phyloP scores from a whole-genome alignment of 2,797 vertebrate species.

The Vipera latastei region DNA sequence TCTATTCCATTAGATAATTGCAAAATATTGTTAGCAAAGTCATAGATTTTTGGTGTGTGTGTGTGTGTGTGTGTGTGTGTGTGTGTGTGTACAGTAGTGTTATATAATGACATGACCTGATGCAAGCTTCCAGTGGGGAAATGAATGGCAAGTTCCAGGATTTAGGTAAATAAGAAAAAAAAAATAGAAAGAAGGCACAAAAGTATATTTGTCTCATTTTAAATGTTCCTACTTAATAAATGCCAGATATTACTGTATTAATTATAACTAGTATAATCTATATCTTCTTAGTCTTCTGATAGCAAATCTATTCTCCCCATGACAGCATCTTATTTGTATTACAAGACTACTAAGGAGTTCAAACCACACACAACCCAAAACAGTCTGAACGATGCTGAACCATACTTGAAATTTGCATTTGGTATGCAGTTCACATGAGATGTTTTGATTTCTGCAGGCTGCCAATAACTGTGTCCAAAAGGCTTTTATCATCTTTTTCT shows the following conservation, averaged over 20 bases:
- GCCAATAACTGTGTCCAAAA: constrained; percentile 63
- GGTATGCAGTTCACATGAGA: constrained; percentile 57
- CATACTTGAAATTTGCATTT: constrained; percentile 20
- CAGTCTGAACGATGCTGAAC: constrained; percentile 19
- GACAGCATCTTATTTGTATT: constrained; percentile 9
- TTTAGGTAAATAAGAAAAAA: constrained; percentile 2
- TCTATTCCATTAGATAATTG: background rate
- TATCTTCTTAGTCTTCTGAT: background rate
- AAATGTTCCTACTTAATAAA: constrained; percentile 25
- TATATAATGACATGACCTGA: background rate
- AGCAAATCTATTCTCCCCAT: background rate
- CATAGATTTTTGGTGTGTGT: no score
- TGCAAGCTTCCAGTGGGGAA: background rate
- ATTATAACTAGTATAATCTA: background rate
- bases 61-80: background rate
- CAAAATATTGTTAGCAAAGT: background rate
- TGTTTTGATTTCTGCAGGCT: constrained; percentile 70
- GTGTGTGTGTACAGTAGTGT: background rate
- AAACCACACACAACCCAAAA: constrained; percentile 34
- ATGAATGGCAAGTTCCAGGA: background rate
- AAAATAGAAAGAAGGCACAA: background rate
- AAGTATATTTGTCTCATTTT: background rate
- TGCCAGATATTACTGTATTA: constrained; percentile 10
- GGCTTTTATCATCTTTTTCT: constrained; percentile 72
- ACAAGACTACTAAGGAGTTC: background rate